Base-by-base conservation (phyloP, 2,888 invertebrate species). In the Elysia crispata region DNA sequence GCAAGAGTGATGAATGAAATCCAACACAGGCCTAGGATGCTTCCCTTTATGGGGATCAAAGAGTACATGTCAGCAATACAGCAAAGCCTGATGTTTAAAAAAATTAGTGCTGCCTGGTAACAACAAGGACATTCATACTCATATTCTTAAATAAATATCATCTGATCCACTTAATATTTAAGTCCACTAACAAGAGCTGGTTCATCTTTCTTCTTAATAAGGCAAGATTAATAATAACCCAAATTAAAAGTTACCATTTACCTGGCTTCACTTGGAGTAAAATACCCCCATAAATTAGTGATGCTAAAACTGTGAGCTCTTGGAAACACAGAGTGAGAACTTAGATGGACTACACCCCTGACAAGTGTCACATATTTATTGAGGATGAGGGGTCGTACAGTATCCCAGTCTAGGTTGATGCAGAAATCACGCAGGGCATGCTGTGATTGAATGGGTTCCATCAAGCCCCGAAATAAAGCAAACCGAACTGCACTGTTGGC, bases 211-310 rank as follows among this genome's bases (percentile, higher is more conserved):
- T n/a, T n/a, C n/a, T n/a, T n/a, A n/a, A n/a, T n/a, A n/a, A n/a
- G n/a, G n/a, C n/a, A n/a, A n/a, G 11, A 41, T 41, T 41, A 41
- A 41, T 3, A 41, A 41, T 41, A 6, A 41, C 11, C 11, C 11
- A 41, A n/a, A 41, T 41, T 6, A 3, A 41, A 41, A 6, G 41
- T 11, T 41, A 41, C 41, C 41, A 41, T 33, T 57, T 62, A 80
- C 80, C 70, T 75, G 57, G 31, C 49, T 25, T 70, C 50, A 5
- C 70, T 50, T 31, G n/a, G n/a, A 13, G 11, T 8, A 57, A 80
- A 41, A 23, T 41, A 28, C 6, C 80, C 80, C 75, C 80, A 75
- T n/a, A 76, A n/a, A 23, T 80, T 80, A 62, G 15, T 76, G 49
- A 33, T 66, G 23, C 66, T 66, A 28, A 60, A 15, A 11, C 20